Conservation (phyloP, 2,113 vertebrate genomes). For the Morphnarchus princeps region DNA sequence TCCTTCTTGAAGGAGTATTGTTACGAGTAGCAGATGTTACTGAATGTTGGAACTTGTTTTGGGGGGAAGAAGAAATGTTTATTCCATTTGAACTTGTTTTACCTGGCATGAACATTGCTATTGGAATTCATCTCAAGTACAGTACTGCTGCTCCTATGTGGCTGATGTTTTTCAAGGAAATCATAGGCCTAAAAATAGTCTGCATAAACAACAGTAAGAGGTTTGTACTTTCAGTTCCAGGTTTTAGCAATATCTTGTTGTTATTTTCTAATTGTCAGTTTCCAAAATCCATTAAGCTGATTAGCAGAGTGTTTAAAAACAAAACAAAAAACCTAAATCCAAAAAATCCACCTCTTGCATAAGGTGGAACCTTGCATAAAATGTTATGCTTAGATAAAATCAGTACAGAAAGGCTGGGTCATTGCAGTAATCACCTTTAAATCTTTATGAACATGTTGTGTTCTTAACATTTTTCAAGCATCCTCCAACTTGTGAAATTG, state of each 20-base stretch:
- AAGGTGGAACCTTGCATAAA: not conserved
- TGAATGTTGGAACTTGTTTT: not conserved
- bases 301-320: conserved; percentile 22
- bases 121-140: conserved; percentile 54
- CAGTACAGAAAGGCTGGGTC: not conserved
- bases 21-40: not conserved
- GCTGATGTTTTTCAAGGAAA: conserved; percentile 73
- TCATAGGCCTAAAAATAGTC: conserved; percentile 70
- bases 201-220: conserved; percentile 69
- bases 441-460: not conserved
- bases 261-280: conserved; percentile 60
- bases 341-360: not conserved
- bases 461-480: not conserved
- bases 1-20: not conserved
- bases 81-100: conserved; percentile 35
- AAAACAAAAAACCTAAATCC: not conserved
- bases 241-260: conserved; percentile 60
- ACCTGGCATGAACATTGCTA: conserved; percentile 31
- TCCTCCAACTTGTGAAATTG: not conserved
- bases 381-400: not conserved
- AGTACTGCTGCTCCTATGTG: conserved; percentile 48
- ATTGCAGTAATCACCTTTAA: not conserved
- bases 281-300: conserved; percentile 51
- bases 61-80: conserved; percentile 32
- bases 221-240: conserved; percentile 65